Evolutionary conservation across 2,888 invertebrate species (phyloP), one percentile per base, ranked within the genome.

Genomic region (Dorcus parallelipipedus): DNA sequence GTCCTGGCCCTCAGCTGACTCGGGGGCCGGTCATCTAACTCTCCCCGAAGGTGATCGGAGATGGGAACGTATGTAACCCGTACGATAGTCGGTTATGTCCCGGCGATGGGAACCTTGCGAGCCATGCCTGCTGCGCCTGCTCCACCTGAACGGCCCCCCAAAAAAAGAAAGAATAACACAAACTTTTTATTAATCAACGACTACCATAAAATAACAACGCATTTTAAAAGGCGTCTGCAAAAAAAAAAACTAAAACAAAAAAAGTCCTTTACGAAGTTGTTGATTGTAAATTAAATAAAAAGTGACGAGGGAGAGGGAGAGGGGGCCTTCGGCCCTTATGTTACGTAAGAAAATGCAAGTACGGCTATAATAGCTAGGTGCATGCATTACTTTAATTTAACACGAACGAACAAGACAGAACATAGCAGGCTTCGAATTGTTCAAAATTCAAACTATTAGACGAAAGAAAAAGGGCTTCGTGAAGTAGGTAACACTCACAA

Each of bases 41-140:
- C 94, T 87, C 76, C 95, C 95, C 65, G 93, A 94, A 51, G 94
- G 94, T 72, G 95, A 95, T 69, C 95, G 88, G 71, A 95, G 85
- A 80, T 95, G 92, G 67, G 94, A 95, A 71, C 93, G 88, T 78
- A 95, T 94, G 82, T 94, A 94, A 62, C 91, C 91, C 48, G 91
- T 91, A 71, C 91, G 84, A 79, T 89, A 91, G 80, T 91, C 91
- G 73, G 89, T 84, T 53, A 87, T 83, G 77, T 88, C 88, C 64
- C 87, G 83, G 70, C 84, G 77, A 63, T 80, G 79, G 62, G 79
- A 76, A 52, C 81, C 79, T 67, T 81, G 80, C 64, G 80, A 75
- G 53, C 83, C 82, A 72, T 79, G 72, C 80, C 84, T 69, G 73
- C 86, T 89, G 74, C 90, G 85, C 73, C 92, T 86, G 79, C 90